Evolutionary conservation across 2,797 vertebrate species (phyloP), one percentile per base, ranked within the genome.

Genomic region (Parauchenoglanis punctatus): DNA sequence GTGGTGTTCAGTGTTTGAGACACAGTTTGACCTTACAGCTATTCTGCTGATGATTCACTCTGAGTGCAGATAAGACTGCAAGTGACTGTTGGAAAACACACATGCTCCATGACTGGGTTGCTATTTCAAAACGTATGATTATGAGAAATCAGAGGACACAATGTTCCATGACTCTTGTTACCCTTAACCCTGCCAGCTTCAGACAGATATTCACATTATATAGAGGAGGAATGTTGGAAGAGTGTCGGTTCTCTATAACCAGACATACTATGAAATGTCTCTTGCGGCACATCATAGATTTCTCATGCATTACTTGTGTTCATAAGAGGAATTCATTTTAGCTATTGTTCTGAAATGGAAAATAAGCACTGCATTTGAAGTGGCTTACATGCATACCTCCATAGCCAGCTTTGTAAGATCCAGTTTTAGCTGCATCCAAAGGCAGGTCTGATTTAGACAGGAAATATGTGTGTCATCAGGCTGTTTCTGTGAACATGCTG

Each of bases 1-100:
- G 49, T 80, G 61, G 58, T 75, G 63, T 82, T 40, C 76, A 44
- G 81, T 31, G 80, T 87, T 63, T 35, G 18, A 85, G 72, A 61
- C 40, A 87, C 46, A 90, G 83, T 90, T 90, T 90, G 89, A 61
- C 65, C 87, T 88, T 72, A 90, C 54, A 82, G 77, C 49, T 82
- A 77, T 70, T 67, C 68, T 78, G 84, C 80, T 83, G 84, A 88
- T 87, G 87, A 87, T 88, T 88, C 89, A 90, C 85, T 84, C 28
- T 17, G 31, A 63, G 77, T 40, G 56, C 73, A 87, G 89, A 90
- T 90, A 88, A 88, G 83, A 70, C 59, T 58, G 54, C 13, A 83
- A 49, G 77, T 49, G 59, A 46, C 59, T 76, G 23, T 65, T 68
- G 77, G 73, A 72, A 81, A 65, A 67, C 67, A 84, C 31, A 80